Percentiles rank a stretch among this genome's conserved stretches.
Conservation (phyloP, 1,140 invertebrate species). For the Drosophila melanica region DNA sequence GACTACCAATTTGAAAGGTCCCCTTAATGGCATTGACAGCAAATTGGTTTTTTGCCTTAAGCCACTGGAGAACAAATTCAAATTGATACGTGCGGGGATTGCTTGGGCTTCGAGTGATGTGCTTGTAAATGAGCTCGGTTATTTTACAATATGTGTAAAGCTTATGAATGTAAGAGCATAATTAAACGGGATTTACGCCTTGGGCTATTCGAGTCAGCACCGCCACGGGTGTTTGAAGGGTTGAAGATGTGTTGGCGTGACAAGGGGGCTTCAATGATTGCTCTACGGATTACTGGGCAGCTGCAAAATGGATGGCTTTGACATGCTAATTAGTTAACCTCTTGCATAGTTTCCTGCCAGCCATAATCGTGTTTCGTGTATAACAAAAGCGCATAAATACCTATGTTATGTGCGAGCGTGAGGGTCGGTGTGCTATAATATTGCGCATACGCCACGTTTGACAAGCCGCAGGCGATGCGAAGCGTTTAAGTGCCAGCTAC, state of each 20-base stretch:
- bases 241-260: constrained; percentile 2
- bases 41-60: constrained; percentile 64
- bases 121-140: constrained; percentile 36
- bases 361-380: constrained; percentile 7
- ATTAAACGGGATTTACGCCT: constrained; percentile 73
- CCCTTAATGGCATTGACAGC: constrained; percentile 43
- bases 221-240: not conserved
- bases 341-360: constrained; percentile 32
- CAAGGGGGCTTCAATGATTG: constrained; percentile 11
- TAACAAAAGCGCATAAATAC: constrained; percentile 36
- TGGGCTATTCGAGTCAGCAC: constrained; percentile 11
- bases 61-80: constrained; percentile 68
- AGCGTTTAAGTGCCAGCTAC: constrained; percentile 56
- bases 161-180: constrained; percentile 66
- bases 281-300: constrained; percentile 30
- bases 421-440: constrained; percentile 5
- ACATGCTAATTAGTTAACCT: constrained; percentile 78
- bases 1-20: constrained; percentile 25
- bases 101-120: constrained; percentile 17
- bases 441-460: constrained; percentile 47
- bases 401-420: constrained; percentile 1
- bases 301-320: constrained; percentile 72
- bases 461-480: constrained; percentile 42
- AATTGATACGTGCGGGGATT: constrained; percentile 46
- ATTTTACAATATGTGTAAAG: constrained; percentile 54